Evolutionary conservation across 2,797 vertebrate genomes (phyloP).

Genomic region (Thamnophis elegans): DNA sequence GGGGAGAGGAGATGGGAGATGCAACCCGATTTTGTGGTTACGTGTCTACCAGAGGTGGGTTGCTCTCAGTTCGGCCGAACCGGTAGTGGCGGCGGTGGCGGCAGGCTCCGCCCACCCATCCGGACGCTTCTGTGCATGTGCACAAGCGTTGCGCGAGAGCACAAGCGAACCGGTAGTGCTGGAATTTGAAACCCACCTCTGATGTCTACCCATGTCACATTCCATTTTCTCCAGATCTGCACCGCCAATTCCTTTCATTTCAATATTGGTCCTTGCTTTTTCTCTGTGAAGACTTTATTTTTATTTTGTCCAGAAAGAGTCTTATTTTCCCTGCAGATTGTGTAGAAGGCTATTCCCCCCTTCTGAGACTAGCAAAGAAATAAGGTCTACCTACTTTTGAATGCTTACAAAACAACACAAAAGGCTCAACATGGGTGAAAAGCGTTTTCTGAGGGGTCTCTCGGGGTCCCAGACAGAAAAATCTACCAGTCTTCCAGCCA

Average conservation of each 20-base stretch:
- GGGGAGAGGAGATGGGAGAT: background rate
- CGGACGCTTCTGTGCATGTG: too few species aligned
- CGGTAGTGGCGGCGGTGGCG: too few species aligned
- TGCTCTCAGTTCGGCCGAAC: too few species aligned
- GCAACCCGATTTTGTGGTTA: background rate
- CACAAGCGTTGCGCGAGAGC: too few species aligned
- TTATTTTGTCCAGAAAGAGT: background rate
- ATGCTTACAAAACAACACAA: background rate
- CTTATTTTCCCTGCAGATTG: background rate
- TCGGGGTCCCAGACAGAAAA: background rate
- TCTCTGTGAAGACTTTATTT: background rate
- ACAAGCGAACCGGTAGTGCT: too few species aligned
- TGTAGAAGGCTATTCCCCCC: background rate
- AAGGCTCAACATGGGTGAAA: background rate
- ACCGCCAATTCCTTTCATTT: background rate
- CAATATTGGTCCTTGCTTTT: background rate
- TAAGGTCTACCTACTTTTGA: background rate
- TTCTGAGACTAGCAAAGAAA: background rate
- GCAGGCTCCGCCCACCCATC: too few species aligned
- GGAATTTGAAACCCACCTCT: too few species aligned
- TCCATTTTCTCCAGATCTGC: background rate
- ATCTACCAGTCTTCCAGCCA: constrained; percentile 18
- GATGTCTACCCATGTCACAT: background rate
- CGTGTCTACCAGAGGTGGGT: too few species aligned
- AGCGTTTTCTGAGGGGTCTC: background rate